phyloP scores from a whole-genome alignment of 2,888 invertebrate species.

The Craniophora ligustri region DNA sequence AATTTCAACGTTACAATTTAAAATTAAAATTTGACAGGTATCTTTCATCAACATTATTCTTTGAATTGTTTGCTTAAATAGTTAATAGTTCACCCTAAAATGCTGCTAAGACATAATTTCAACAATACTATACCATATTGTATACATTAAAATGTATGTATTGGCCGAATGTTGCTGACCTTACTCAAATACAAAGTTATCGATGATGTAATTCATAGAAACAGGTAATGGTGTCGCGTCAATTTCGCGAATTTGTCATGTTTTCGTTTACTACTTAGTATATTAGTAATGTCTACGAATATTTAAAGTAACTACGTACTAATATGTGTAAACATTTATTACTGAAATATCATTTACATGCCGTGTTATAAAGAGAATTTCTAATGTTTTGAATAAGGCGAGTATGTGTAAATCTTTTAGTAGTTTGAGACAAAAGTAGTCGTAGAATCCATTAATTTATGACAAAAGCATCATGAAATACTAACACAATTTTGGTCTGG shows the following conservation, averaged over 20 bases:
- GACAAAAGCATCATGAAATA: no score
- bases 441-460: no score
- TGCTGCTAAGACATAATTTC: neutral
- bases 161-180: constrained; percentile 37
- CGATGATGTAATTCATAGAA: constrained; percentile 54
- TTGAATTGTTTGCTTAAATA: neutral
- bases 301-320: neutral
- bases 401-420: no score
- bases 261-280: constrained; percentile 4
- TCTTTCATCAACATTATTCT: neutral
- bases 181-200: constrained; percentile 45
- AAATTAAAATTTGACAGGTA: no score
- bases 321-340: neutral
- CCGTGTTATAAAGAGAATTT: no score
- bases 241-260: constrained; percentile 6
- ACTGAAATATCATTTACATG: neutral
- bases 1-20: no score
- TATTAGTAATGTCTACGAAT: neutral
- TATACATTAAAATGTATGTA: constrained; percentile 8
- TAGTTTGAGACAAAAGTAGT: no score
- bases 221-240: constrained; percentile 30
- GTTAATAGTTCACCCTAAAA: constrained; percentile 10
- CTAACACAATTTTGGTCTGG: no score
- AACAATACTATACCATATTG: constrained; percentile 14
- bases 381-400: no score